phyloP scores from a whole-genome alignment of 2,113 vertebrate genomes.

The Prionailurus bengalensis region DNA sequence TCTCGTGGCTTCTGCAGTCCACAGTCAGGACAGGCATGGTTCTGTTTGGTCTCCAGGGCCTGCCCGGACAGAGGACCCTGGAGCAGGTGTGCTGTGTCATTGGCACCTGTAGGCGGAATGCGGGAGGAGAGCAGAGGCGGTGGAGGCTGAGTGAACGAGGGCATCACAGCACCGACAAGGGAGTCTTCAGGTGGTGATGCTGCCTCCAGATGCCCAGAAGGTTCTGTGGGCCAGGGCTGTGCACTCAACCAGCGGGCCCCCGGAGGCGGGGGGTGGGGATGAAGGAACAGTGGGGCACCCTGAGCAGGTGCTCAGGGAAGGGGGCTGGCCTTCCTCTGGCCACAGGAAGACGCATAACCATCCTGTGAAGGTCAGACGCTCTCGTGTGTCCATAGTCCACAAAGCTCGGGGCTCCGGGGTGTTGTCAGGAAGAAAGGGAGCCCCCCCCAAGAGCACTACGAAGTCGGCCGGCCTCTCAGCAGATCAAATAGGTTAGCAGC shows the following conservation, averaged over 20 bases:
- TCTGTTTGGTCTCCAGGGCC: background rate
- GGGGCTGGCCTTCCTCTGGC: background rate
- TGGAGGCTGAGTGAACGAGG: background rate
- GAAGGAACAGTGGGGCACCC: background rate
- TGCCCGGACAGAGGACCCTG: no score
- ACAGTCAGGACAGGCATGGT: background rate
- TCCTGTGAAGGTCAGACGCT: rapidly evolving
- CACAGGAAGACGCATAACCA: rapidly evolving
- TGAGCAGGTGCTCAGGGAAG: rapidly evolving
- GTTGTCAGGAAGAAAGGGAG: no score
- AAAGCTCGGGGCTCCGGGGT: rapidly evolving
- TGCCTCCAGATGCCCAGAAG: background rate
- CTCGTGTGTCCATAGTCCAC: rapidly evolving
- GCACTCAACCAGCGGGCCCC: rapidly evolving
- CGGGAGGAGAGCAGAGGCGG: rapidly evolving
- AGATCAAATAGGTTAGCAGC: background rate
- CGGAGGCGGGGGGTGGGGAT: no score
- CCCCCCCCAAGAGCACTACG: background rate
- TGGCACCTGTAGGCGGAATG: no score
- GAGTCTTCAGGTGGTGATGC: background rate
- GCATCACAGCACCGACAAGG: rapidly evolving
- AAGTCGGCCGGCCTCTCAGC: background rate
- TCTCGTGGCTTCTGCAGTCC: background rate
- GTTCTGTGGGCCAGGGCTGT: background rate
- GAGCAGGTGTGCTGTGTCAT: background rate